Evolutionary conservation across 30 jellyfish, hydroid and myxozoan genomes (phyloP).

Genomic region (Hydra vulgaris): DNA sequence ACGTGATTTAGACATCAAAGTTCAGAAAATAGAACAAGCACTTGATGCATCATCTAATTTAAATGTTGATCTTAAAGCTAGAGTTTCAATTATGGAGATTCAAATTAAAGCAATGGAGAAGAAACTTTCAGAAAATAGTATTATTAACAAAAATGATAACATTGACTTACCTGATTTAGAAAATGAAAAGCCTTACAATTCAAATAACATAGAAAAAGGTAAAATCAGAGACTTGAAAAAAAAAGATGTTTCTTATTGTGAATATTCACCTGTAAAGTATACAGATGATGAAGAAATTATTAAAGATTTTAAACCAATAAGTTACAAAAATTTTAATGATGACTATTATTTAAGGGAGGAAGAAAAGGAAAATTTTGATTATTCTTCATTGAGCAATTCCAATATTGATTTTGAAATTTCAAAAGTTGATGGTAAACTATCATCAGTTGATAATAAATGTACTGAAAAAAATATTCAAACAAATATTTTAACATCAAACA

Average conservation of each 20-base stretch:
- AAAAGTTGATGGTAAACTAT: neutral
- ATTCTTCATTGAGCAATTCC: too few relatives aligned
- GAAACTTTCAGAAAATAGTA: neutral
- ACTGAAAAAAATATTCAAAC: neutral
- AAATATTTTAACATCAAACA: neutral
- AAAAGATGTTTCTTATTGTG: neutral
- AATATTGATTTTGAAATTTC: neutral
- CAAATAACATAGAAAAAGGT: neutral
- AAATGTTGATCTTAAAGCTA: constrained; percentile 55
- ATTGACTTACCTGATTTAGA: too few relatives aligned
- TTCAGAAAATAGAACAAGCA: constrained; percentile 6
- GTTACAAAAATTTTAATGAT: neutral
- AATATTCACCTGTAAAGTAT: constrained; percentile 68
- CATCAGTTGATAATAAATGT: neutral
- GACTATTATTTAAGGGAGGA: neutral
- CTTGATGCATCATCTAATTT: constrained; percentile 24
- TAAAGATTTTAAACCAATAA: constrained; percentile 10
- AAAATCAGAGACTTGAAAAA: neutral
- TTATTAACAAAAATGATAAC: neutral
- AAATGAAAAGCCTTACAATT: neutral
- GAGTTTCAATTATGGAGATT: constrained; percentile 50
- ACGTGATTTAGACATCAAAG: neutral
- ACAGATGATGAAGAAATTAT: constrained; percentile 32
- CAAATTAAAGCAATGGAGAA: constrained; percentile 35
- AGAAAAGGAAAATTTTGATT: constrained; percentile 4